Evolutionary conservation across 2,888 invertebrate species (phyloP).

Genomic region (Clusia tigrina): DNA sequence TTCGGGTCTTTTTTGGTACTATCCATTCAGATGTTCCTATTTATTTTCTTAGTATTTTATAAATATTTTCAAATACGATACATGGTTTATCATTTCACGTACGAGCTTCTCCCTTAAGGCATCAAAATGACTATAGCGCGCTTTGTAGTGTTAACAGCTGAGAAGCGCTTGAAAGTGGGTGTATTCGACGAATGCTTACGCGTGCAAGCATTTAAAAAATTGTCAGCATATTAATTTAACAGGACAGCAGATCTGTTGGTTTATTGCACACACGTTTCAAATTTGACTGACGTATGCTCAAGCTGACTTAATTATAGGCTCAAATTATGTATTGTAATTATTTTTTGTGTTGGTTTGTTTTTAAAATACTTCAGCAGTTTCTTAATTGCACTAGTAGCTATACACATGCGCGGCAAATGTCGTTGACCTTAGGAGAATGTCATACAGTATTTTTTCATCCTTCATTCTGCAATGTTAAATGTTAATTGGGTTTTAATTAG

Average conservation of each 20-base stretch:
- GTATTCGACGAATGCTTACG: not conserved
- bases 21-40: no score
- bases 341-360: conserved; percentile 39
- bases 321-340: conserved; percentile 33
- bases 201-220: conserved; percentile 7
- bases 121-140: no score
- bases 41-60: no score
- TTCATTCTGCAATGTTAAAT: conserved; percentile 30
- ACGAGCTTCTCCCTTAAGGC: no score
- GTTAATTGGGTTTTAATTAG: conserved; percentile 50
- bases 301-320: conserved; percentile 47
- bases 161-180: no score
- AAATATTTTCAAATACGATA: no score
- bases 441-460: not conserved
- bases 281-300: not conserved
- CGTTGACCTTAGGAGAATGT: not conserved
- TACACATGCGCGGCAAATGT: not conserved
- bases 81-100: no score
- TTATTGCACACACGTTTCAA: conserved; percentile 28
- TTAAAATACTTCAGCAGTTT: conserved; percentile 45
- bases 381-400: conserved; percentile 45
- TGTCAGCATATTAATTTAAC: conserved; percentile 49
- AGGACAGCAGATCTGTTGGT: not conserved
- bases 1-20: no score
- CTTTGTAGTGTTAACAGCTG: no score